Evolutionary conservation across 2,888 invertebrate genomes (phyloP).

Genomic region (Fabriciana adippe): DNA sequence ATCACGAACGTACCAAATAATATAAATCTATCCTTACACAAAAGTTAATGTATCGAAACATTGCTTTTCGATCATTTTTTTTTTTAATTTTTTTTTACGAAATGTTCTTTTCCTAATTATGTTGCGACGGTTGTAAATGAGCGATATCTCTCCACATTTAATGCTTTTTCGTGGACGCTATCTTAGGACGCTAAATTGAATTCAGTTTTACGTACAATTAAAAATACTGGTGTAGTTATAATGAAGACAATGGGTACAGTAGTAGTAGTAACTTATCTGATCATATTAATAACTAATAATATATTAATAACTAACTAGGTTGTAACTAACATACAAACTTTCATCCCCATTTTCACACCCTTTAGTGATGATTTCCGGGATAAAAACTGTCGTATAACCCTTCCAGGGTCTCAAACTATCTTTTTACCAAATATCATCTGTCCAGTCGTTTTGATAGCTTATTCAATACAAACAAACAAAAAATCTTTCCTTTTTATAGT

Average conservation of each 20-base stretch:
- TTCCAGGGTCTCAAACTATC: too few relatives aligned
- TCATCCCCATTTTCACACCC: too few relatives aligned
- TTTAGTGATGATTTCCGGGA: too few relatives aligned
- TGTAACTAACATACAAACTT: too few relatives aligned
- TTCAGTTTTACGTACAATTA: constrained; percentile 21
- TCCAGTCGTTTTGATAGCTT: too few relatives aligned
- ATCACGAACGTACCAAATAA: constrained; percentile 14
- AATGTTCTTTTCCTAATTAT: constrained; percentile 36
- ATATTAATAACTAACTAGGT: too few relatives aligned
- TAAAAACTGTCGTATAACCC: too few relatives aligned
- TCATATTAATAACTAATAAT: too few relatives aligned
- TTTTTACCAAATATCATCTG: too few relatives aligned
- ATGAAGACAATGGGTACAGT: not conserved
- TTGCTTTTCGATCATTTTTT: constrained; percentile 3
- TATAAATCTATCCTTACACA: not conserved
- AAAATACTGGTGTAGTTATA: not conserved
- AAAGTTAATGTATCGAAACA: constrained; percentile 30
- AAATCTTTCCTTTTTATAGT: too few relatives aligned
- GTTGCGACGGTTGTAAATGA: constrained; percentile 34
- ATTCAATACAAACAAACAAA: too few relatives aligned
- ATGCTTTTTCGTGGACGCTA: constrained; percentile 26
- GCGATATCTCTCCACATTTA: constrained; percentile 32
- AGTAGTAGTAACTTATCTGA: not conserved
- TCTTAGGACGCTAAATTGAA: constrained; percentile 21
- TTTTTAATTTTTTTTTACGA: constrained; percentile 7